These are phyloP conservation scores for Tichodroma muraria DNA, from an alignment of 2,113 vertebrate genomes.

Conservation along the genomic window DNA sequence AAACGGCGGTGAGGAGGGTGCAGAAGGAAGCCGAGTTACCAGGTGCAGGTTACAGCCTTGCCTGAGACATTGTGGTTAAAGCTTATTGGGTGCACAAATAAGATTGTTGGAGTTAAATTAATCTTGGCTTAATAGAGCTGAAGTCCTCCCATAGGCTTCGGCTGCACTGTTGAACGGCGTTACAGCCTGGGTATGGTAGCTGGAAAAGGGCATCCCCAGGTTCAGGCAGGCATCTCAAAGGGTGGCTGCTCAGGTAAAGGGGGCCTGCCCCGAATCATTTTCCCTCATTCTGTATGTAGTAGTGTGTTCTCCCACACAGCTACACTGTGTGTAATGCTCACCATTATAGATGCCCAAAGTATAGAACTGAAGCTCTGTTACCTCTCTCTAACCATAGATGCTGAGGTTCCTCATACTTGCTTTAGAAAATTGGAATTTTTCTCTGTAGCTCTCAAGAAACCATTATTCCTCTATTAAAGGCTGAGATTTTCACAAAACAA, in stretches of 20 bases:
- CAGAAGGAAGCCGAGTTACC: not conserved
- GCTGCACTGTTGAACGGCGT: not conserved
- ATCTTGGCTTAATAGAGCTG: not conserved
- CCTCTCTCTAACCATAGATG: not conserved
- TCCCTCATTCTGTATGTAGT: too few species aligned
- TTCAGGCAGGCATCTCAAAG: not conserved
- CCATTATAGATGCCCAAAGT: not conserved
- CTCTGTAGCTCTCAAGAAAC: not conserved
- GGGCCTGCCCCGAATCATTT: not conserved
- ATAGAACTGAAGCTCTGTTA: not conserved
- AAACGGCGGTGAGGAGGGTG: not conserved
- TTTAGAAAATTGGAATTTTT: not conserved
- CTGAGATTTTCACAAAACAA: not conserved
- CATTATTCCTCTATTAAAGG: not conserved
- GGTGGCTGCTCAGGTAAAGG: not conserved
- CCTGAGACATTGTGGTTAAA: not conserved
- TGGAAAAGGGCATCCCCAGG: not conserved
- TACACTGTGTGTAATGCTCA: accelerated
- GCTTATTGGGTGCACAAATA: not conserved
- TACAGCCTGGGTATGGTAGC: not conserved
- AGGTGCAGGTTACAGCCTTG: not conserved
- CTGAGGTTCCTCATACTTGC: not conserved
- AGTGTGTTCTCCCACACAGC: not conserved
- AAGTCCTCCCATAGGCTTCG: not conserved
- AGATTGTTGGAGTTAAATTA: not conserved